phyloP scores from a whole-genome alignment of 2,888 invertebrate species.

The Sympetrum striolatum region DNA sequence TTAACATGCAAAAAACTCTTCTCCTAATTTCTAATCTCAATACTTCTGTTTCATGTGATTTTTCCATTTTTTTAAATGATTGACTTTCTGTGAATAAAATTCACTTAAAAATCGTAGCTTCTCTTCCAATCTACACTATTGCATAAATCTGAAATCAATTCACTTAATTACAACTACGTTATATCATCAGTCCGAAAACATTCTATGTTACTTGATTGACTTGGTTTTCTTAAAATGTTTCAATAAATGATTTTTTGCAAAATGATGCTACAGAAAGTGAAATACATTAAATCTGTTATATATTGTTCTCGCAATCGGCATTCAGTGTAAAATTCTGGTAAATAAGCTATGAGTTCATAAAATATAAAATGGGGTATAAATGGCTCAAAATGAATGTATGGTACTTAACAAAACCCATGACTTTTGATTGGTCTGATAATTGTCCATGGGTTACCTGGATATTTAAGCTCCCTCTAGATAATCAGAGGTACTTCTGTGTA shows the following conservation, averaged over 20 bases:
- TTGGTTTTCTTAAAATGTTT: conserved; percentile 1
- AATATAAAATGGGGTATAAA: conserved; percentile 33
- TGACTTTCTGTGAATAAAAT: neutral
- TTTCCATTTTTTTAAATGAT: neutral
- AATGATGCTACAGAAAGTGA: conserved; percentile 12
- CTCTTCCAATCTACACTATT: neutral
- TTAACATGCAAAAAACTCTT: conserved; percentile 39
- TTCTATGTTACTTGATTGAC: neutral
- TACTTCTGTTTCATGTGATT: neutral
- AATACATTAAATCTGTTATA: conserved; percentile 5
- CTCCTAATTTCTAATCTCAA: neutral
- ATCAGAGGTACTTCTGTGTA: neutral
- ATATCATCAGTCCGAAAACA: neutral
- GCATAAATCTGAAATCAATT: neutral
- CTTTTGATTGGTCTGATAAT: neutral
- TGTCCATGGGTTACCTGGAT: neutral
- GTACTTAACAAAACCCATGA: conserved; percentile 13
- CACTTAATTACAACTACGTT: neutral
- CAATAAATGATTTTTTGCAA: conserved; percentile 5
- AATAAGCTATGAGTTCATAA: conserved; percentile 14
- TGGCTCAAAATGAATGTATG: neutral
- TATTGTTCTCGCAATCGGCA: neutral
- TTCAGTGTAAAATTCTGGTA: conserved; percentile 22
- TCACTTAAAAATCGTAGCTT: conserved; percentile 22
- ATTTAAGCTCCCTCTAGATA: neutral